phyloP scores from a whole-genome alignment of 1,140 invertebrate species.

The Drosophila pruinosa region DNA sequence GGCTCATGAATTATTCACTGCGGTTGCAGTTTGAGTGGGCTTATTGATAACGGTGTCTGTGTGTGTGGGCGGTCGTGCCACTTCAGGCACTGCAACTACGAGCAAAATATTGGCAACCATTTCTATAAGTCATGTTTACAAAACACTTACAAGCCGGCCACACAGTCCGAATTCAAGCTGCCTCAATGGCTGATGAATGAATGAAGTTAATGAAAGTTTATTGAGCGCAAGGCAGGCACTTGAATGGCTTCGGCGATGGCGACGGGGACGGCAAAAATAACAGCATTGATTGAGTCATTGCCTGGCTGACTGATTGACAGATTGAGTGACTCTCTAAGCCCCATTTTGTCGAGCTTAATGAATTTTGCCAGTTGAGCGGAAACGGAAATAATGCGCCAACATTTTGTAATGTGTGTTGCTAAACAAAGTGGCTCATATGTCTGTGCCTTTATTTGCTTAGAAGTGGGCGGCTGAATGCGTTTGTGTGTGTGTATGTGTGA shows the following conservation, averaged over 20 bases:
- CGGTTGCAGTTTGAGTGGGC: constrained; percentile 7
- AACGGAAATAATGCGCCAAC: constrained; percentile 68
- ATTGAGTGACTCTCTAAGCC: constrained; percentile 39
- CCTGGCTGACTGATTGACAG: constrained; percentile 30
- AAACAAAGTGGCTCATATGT: constrained; percentile 9
- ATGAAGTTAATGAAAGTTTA: constrained; percentile 78
- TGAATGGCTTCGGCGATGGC: neutral
- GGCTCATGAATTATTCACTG: constrained; percentile 56
- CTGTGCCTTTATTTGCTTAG: no score
- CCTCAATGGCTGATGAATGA: constrained; percentile 45
- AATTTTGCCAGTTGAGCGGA: constrained; percentile 77
- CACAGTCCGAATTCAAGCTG: neutral
- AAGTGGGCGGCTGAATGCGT: no score
- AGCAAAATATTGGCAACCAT: constrained; percentile 62
- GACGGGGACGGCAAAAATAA: neutral
- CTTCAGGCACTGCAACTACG: constrained; percentile 30
- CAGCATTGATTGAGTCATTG: constrained; percentile 48
- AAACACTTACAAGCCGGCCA: constrained; percentile 65
- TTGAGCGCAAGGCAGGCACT: constrained; percentile 57
- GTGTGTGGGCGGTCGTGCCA: neutral
- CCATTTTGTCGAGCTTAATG: constrained; percentile 63
- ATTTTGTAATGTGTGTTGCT: constrained; percentile 33
- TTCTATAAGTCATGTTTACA: constrained; percentile 70
- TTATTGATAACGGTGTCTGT: constrained; percentile 50
- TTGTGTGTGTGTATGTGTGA: neutral